These are phyloP conservation scores for Ptychoptera albimana DNA, from an alignment of 2,888 invertebrate species.

Conservation along the genomic window DNA sequence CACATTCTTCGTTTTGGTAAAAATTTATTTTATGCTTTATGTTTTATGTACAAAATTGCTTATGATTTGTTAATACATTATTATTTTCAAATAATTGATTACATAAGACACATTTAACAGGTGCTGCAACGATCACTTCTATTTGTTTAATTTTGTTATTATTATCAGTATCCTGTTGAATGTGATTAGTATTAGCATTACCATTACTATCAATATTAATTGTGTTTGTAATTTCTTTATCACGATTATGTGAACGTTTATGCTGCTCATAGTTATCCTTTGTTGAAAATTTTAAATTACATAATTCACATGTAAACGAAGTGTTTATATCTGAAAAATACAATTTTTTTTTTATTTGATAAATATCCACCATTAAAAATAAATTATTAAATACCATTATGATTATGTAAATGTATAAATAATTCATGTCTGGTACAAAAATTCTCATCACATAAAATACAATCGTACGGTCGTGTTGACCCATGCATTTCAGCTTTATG, in stretches of 20 bases:
- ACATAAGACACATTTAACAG: slow-evolving; percentile 2
- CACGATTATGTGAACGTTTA: background rate
- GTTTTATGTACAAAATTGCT: slow-evolving; percentile 1
- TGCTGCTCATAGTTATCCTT: slow-evolving; percentile 6
- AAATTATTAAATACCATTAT: background rate
- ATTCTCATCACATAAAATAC: slow-evolving; percentile 5
- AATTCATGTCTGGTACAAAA: slow-evolving; percentile 7
- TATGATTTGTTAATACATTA: slow-evolving; percentile 3
- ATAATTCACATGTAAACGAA: slow-evolving; percentile 2
- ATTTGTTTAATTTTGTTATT: background rate
- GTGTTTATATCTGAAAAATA: background rate
- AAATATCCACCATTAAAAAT: too few relatives aligned
- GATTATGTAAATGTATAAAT: slow-evolving; percentile 8
- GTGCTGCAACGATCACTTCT: background rate
- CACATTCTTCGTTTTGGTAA: too few relatives aligned
- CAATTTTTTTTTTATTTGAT: too few relatives aligned
- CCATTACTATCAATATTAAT: background rate
- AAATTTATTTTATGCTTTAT: too few relatives aligned
- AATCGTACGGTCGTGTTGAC: slow-evolving; percentile 5
- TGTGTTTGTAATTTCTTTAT: background rate
- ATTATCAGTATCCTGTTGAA: background rate
- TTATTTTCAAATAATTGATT: slow-evolving; percentile 5
- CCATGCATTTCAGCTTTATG: slow-evolving; percentile 8
- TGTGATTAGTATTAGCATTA: background rate
- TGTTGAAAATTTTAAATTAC: slow-evolving; percentile 4